A percentile compares a stretch with the other conserved stretches of the same genome.
Evolutionary conservation across 2,888 invertebrate species (phyloP).

Genomic region (Nezara viridula): DNA sequence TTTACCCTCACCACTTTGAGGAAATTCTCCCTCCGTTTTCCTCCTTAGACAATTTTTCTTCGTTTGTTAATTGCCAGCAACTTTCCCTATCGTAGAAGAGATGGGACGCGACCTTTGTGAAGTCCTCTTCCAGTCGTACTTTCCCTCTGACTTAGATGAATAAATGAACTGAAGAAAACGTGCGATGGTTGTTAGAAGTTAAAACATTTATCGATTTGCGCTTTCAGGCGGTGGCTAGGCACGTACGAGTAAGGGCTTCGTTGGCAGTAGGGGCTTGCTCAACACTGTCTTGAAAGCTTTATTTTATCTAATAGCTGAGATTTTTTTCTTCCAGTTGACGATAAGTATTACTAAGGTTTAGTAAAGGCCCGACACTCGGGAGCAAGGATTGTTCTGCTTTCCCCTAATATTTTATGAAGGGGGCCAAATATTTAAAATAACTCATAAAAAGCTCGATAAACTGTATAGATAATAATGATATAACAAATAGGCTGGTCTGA

Average conservation of each 20-base stretch:
- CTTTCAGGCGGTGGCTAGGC: slow-evolving; percentile 1
- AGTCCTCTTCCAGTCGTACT: slow-evolving; percentile 1
- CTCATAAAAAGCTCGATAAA: no score
- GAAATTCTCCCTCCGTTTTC: background rate
- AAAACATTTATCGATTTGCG: slow-evolving; percentile 25
- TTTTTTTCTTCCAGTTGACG: background rate
- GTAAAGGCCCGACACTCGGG: no score
- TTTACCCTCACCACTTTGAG: background rate
- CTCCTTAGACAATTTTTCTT: background rate
- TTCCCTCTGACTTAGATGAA: slow-evolving; percentile 48
- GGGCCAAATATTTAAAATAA: no score
- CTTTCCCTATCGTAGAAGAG: background rate
- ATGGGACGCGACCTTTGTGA: background rate
- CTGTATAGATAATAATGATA: no score
- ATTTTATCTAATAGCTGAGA: background rate
- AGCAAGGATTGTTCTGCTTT: no score
- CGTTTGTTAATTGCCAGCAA: background rate
- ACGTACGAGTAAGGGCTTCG: background rate
- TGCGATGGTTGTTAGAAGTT: slow-evolving; percentile 25
- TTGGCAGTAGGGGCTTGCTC: background rate
- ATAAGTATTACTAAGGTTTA: no score
- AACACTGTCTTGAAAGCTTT: background rate
- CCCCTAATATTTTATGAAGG: no score
- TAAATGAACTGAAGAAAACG: slow-evolving; percentile 53
- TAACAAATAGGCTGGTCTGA: no score